A percentile compares a stretch with the other conserved stretches of the same genome.
Conservation (phyloP, 2,113 vertebrate genomes). For the Phaetusa simplex region DNA sequence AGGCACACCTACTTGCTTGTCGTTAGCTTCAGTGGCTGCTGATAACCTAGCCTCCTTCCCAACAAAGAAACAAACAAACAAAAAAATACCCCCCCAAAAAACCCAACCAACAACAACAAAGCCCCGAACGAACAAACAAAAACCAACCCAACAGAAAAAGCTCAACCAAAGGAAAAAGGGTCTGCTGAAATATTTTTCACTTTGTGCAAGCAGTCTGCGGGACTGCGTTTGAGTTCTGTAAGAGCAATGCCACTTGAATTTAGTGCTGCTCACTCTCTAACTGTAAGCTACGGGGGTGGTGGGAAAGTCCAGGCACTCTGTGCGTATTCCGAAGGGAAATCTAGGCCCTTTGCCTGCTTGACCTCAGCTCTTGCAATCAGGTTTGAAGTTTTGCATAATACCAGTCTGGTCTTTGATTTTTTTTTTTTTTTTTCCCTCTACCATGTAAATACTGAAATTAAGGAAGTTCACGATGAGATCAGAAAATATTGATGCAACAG, state of each 20-base stretch:
- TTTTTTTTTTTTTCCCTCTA: neutral
- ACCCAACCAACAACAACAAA: neutral
- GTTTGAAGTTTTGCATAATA: neutral
- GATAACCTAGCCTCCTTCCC: neutral
- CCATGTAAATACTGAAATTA: neutral
- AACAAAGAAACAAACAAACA: neutral
- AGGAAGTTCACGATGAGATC: accelerated
- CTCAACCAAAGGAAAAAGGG: neutral
- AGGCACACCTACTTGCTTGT: neutral
- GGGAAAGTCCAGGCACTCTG: neutral
- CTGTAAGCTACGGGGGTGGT: neutral
- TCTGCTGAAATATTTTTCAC: neutral
- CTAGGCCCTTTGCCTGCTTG: neutral
- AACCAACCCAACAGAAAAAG: neutral
- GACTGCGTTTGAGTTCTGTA: neutral
- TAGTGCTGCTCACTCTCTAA: neutral
- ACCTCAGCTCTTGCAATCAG: neutral
- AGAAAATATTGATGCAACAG: neutral
- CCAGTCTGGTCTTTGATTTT: neutral
- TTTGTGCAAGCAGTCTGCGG: neutral
- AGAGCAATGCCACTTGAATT: neutral
- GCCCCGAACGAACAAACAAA: neutral
- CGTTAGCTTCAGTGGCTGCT: neutral
- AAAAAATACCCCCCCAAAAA: neutral
- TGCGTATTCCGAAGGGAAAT: neutral